Percentiles rank a stretch among this genome's conserved stretches.
Conservation (phyloP, 1,140 invertebrate genomes). For the Antheraea mylitta region DNA sequence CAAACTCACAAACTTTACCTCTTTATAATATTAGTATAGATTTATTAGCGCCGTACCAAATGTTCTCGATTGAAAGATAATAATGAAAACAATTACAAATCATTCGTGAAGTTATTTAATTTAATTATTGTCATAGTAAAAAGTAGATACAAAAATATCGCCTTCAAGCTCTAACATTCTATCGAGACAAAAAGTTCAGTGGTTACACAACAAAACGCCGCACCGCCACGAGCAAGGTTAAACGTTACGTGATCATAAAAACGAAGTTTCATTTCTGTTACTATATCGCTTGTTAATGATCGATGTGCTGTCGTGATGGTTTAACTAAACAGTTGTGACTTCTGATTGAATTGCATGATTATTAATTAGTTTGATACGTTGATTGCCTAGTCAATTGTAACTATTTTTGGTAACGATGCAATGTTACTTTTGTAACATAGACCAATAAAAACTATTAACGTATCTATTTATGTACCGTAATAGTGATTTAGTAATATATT, state of each 20-base stretch:
- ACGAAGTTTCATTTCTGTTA: conserved; percentile 37
- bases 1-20: too few relatives aligned
- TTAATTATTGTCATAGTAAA: conserved; percentile 2
- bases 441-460: too few relatives aligned
- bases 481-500: too few relatives aligned
- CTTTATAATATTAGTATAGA: too few relatives aligned
- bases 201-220: conserved; percentile 40
- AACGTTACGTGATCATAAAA: conserved; percentile 39
- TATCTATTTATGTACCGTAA: too few relatives aligned
- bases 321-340: conserved; percentile 10
- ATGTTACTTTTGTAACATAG: too few relatives aligned
- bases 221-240: conserved; percentile 44
- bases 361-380: conserved; percentile 2
- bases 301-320: conserved; percentile 22
- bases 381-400: background rate
- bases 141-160: background rate
- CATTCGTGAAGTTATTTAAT: background rate
- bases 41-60: background rate
- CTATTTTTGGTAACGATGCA: too few relatives aligned
- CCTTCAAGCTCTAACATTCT: conserved; percentile 1
- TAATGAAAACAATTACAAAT: background rate
- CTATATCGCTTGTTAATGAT: conserved; percentile 30
- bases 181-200: conserved; percentile 21
- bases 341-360: conserved; percentile 14
- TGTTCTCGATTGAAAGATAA: background rate